These are phyloP conservation scores for Macrostomum cliftonense DNA, from an alignment of 2,888 invertebrate genomes.

Conservation along the genomic window DNA sequence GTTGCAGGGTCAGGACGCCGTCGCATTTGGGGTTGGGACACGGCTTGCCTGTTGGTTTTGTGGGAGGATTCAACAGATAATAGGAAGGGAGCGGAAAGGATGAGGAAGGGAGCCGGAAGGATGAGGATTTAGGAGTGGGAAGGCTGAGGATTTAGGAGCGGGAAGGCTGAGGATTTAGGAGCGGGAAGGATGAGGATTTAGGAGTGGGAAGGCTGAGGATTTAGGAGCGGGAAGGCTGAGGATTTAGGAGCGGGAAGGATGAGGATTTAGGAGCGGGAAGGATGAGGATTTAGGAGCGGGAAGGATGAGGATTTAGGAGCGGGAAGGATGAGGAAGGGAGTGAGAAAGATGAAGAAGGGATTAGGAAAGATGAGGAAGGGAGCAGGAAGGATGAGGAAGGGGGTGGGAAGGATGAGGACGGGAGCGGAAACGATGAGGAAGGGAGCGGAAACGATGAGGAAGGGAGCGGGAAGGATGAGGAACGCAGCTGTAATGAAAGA, in stretches of 20 bases:
- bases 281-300: neutral
- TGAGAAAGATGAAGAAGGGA: neutral
- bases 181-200: neutral
- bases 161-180: neutral
- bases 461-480: neutral
- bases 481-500: neutral
- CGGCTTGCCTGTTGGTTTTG: slow-evolving; percentile 49
- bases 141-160: neutral
- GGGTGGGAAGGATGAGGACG: neutral
- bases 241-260: neutral
- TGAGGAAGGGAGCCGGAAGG: neutral
- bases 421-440: neutral
- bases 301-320: too few relatives aligned
- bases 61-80: neutral
- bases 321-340: neutral
- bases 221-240: neutral
- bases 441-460: neutral
- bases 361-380: neutral
- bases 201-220: neutral
- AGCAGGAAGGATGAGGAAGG: neutral
- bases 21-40: slow-evolving; percentile 71
- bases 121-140: neutral
- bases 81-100: neutral
- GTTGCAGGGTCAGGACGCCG: slow-evolving; percentile 58
- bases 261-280: neutral